Conservation (phyloP, 2,113 vertebrate species). For the Cheilinus undulatus region DNA sequence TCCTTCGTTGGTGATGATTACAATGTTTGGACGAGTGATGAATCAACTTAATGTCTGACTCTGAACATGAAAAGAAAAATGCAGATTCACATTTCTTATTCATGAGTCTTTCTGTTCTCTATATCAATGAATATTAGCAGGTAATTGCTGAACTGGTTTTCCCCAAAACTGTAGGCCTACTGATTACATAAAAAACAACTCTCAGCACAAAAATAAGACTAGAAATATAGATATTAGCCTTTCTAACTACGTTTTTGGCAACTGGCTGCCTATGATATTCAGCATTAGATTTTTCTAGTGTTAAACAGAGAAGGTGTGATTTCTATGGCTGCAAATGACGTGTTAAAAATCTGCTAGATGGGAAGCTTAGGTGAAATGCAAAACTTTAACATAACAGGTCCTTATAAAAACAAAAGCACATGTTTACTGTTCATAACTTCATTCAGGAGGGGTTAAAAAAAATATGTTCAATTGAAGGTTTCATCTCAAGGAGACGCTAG, state of each 20-base stretch:
- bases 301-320: not conserved
- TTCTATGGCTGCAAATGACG: not conserved
- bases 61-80: too few species aligned
- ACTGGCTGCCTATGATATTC: constrained; percentile 8
- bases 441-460: constrained; percentile 9
- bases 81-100: too few species aligned
- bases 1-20: too few species aligned
- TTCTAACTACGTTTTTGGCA: not conserved
- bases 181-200: too few species aligned
- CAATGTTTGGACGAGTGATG: too few species aligned
- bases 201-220: too few species aligned
- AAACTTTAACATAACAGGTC: constrained; percentile 7
- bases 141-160: too few species aligned
- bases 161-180: too few species aligned
- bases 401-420: not conserved
- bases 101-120: too few species aligned
- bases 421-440: not conserved
- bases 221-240: too few species aligned
- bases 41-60: too few species aligned
- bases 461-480: constrained; percentile 29
- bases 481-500: constrained; percentile 31
- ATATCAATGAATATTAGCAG: too few species aligned
- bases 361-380: not conserved
- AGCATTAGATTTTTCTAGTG: not conserved
- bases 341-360: constrained; percentile 9